These are phyloP conservation scores for Ctenopoma multispine DNA, from an alignment of 2,797 vertebrate genomes.

Conservation along the genomic window DNA sequence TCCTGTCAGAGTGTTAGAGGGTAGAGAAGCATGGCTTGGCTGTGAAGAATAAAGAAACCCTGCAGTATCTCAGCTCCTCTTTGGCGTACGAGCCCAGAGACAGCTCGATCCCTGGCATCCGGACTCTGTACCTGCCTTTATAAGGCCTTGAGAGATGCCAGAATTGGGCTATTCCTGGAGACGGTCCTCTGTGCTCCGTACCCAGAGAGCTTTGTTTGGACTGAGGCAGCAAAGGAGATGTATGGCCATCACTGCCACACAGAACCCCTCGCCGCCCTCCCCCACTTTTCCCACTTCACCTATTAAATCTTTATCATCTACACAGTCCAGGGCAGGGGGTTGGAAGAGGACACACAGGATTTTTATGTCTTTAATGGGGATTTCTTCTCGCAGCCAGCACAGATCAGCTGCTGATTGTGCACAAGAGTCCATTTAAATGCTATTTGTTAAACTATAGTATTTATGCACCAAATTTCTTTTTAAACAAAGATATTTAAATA, in stretches of 20 bases:
- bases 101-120: conserved; percentile 68
- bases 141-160: conserved; percentile 72
- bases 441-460: too few species aligned
- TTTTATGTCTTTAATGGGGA: conserved; percentile 17
- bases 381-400: conserved; percentile 11
- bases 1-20: conserved; percentile 57
- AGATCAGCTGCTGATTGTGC: too few species aligned
- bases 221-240: conserved; percentile 57
- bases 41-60: conserved; percentile 43
- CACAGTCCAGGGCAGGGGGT: conserved; percentile 29
- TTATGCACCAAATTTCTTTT: too few species aligned
- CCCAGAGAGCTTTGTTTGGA: conserved; percentile 76
- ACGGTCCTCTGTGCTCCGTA: conserved; percentile 39
- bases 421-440: too few species aligned
- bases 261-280: background rate
- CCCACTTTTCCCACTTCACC: background rate
- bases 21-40: conserved; percentile 37
- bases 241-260: conserved; percentile 51
- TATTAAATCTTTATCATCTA: conserved; percentile 66
- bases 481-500: too few species aligned
- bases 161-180: conserved; percentile 73
- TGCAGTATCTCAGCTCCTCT: conserved; percentile 63
- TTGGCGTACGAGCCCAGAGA: conserved; percentile 31
- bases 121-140: conserved; percentile 76
- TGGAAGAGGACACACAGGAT: conserved; percentile 14